Percentiles rank a stretch among this genome's conserved stretches.
Conservation (phyloP, 1,140 invertebrate genomes). For the Heliconius melpomene region DNA sequence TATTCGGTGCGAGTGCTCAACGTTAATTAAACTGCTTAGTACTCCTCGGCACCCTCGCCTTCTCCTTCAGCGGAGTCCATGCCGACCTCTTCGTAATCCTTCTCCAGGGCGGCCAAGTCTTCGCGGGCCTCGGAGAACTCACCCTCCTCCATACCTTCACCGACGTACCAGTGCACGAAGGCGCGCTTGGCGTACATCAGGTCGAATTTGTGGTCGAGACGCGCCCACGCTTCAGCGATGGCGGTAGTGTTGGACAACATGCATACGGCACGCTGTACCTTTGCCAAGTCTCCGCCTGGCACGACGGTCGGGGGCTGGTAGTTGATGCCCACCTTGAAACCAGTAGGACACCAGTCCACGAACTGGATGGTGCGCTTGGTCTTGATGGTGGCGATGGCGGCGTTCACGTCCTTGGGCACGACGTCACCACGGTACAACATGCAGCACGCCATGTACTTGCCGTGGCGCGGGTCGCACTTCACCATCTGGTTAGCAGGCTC, state of each 20-base stretch:
- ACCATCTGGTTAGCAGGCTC: conserved; percentile 96
- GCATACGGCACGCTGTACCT: conserved; percentile 86
- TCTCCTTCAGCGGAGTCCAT: conserved; percentile 88
- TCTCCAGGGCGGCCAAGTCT: conserved; percentile 92
- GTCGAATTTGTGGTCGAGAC: conserved; percentile 92
- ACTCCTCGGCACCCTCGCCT: conserved; percentile 87
- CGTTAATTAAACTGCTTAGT: conserved; percentile 64
- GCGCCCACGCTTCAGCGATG: conserved; percentile 90
- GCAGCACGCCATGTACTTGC: conserved; percentile 95
- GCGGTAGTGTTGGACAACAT: conserved; percentile 93
- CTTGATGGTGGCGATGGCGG: conserved; percentile 92
- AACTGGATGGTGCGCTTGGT: conserved; percentile 83
- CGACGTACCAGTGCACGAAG: conserved; percentile 93
- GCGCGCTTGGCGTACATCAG: conserved; percentile 93
- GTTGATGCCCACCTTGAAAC: conserved; percentile 90
- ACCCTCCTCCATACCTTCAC: conserved; percentile 93
- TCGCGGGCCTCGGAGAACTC: conserved; percentile 94
- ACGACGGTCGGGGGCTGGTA: conserved; percentile 91
- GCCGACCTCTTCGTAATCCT: conserved; percentile 93
- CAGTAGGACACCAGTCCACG: conserved; percentile 10
- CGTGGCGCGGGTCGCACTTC: conserved; percentile 94
- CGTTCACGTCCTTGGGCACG: conserved; percentile 58
- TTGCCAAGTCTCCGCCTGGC: conserved; percentile 90
- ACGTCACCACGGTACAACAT: conserved; percentile 90
- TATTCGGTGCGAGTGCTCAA: conserved; percentile 55